Evolutionary conservation across 2,888 invertebrate species (phyloP).

Genomic region (Standfussiana lucernea): DNA sequence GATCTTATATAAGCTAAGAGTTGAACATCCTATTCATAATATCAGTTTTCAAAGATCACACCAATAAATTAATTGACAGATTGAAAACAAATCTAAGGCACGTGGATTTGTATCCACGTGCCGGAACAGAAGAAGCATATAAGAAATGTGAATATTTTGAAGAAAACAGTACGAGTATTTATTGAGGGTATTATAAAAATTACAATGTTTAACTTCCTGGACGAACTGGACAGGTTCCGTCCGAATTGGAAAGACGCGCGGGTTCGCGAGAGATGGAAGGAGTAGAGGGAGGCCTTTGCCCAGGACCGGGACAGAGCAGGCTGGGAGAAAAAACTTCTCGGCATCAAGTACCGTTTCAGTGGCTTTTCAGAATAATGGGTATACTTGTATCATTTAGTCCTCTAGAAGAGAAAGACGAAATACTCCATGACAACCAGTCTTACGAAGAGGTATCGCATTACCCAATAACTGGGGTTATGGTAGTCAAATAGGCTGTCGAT

Average conservation of each 20-base stretch:
- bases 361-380: neutral
- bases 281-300: too few relatives aligned
- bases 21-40: constrained; percentile 45
- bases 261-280: too few relatives aligned
- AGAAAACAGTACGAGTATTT: neutral
- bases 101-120: neutral
- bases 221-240: too few relatives aligned
- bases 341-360: neutral
- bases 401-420: neutral
- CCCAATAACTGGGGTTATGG: neutral
- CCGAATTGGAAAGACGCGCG: too few relatives aligned
- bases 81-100: neutral
- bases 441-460: neutral
- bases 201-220: too few relatives aligned
- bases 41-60: neutral
- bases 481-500: neutral
- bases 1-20: constrained; percentile 14
- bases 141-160: neutral
- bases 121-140: neutral
- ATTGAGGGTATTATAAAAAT: neutral
- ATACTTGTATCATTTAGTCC: neutral
- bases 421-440: neutral
- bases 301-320: too few relatives aligned
- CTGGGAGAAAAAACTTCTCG: neutral
- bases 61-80: neutral